phyloP scores from a whole-genome alignment of 2,888 invertebrate genomes.

The Andrena minutula region DNA sequence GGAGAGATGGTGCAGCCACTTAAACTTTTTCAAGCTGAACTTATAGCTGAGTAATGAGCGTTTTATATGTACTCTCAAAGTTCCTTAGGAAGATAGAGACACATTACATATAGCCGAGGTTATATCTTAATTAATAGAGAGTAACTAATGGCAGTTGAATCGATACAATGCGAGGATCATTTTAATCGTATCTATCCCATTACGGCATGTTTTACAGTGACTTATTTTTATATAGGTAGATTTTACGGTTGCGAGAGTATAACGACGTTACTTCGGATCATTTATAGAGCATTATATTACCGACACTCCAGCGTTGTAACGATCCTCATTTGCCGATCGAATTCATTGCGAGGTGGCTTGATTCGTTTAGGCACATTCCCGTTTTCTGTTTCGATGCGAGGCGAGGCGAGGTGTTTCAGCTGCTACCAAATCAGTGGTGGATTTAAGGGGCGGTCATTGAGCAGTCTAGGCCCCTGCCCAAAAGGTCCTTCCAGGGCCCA shows the following conservation, averaged over 20 bases:
- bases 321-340: constrained; percentile 6
- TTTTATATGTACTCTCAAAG: constrained; percentile 50
- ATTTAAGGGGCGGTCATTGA: too few species aligned
- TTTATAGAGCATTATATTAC: constrained; percentile 39
- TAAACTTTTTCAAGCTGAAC: constrained; percentile 8
- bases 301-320: constrained; percentile 14
- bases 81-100: constrained; percentile 53
- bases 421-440: constrained; percentile 6
- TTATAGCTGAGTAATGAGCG: constrained; percentile 25
- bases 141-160: constrained; percentile 47
- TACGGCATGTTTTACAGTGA: constrained; percentile 56
- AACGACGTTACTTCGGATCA: constrained; percentile 39
- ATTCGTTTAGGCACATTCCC: neutral
- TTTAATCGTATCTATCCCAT: constrained; percentile 46
- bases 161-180: constrained; percentile 46
- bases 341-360: neutral
- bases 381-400: neutral
- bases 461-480: too few species aligned
- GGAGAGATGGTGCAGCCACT: neutral
- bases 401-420: neutral
- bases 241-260: constrained; percentile 43
- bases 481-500: too few species aligned
- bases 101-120: constrained; percentile 34
- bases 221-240: constrained; percentile 59
- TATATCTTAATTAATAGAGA: constrained; percentile 35